Base-by-base conservation (phyloP, 2,888 invertebrate genomes). In the Hemistola chrysoprasaria region DNA sequence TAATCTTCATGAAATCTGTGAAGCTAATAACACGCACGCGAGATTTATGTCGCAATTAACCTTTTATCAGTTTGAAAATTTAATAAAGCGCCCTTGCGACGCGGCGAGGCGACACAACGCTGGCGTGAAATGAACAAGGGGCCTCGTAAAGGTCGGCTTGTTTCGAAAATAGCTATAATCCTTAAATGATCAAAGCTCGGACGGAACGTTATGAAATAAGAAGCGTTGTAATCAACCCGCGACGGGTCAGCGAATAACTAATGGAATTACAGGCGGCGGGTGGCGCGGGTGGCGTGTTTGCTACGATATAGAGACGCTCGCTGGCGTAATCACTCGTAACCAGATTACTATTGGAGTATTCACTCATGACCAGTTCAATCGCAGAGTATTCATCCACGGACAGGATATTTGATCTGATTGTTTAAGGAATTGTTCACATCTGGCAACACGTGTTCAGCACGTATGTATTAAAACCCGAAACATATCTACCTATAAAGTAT, bases 141-240 rank as follows among this genome's bases (percentile, higher is more conserved):
- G 31, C 41, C 53, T 32, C 31, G 34, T 24, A 67, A 71, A 71
- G 71, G 71, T 63, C 63, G 49, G 34, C 8, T 29, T 47, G 48
- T 52, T 55, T 56, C 47, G 22, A 30, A 61, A 66, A 68, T 65
- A 65, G 56, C 52, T 51, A 29, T 47, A 47, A 34, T 44, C 53
- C 56, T 41, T 50, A 61, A 58, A 56, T 55, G 56, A 65, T 65
- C 59, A 65, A 63, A 62, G 59, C 52, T 36, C 8, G 26, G 20
- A 28, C 31, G 35, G 22, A 11, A 31, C 21, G 38, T 36, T 47
- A 41, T 49, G 47, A 50, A 55, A 53, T 50, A 49, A 53, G 43
- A 48, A 38, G 47, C 35, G 35, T 28, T 36, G 40, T 46, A 41
- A 43, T 42, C 40, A 38, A 33, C 29, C 34, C 38, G 5, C 42